Percentiles rank a stretch among this genome's conserved stretches.
Evolutionary conservation across 2,797 vertebrate species (phyloP).

Genomic region (Semotilus atromaculatus): DNA sequence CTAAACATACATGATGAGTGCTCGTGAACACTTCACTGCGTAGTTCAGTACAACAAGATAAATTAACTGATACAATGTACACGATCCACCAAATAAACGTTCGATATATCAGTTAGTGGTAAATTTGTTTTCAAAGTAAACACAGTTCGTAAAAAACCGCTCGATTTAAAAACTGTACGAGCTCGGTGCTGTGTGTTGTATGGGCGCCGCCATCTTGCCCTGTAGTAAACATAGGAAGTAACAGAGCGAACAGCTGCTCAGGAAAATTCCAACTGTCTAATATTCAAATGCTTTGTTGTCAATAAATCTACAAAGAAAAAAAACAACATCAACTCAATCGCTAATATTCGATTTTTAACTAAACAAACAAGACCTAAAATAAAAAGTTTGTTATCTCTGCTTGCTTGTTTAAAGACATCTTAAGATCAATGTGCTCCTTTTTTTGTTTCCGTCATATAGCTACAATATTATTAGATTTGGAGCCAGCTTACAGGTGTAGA

Average conservation of each 20-base stretch:
- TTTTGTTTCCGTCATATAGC: no score
- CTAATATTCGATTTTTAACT: not conserved
- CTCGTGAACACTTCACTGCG: not conserved
- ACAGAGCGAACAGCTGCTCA: not conserved
- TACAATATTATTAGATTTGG: no score
- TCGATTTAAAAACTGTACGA: not conserved
- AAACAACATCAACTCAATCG: not conserved
- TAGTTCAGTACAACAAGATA: not conserved
- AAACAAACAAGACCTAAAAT: not conserved
- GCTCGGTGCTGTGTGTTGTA: no score
- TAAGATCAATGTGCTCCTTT: not conserved
- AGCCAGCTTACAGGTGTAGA: no score
- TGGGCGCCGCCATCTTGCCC: constrained; percentile 55
- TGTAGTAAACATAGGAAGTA: constrained; percentile 10
- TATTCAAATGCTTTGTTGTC: not conserved
- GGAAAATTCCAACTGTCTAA: not conserved
- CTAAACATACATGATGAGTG: not conserved
- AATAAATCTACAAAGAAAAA: not conserved
- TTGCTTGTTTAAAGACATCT: not conserved
- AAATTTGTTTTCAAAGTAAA: not conserved
- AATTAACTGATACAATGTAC: not conserved
- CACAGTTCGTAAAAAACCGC: not conserved
- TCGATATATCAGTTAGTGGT: not conserved
- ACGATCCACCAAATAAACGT: not conserved
- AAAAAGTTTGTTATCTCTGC: not conserved